A percentile compares a stretch with the other conserved stretches of the same genome.
These are phyloP conservation scores for Dasypogon diadema DNA, from an alignment of 2,888 invertebrate species.

Conservation along the genomic window DNA sequence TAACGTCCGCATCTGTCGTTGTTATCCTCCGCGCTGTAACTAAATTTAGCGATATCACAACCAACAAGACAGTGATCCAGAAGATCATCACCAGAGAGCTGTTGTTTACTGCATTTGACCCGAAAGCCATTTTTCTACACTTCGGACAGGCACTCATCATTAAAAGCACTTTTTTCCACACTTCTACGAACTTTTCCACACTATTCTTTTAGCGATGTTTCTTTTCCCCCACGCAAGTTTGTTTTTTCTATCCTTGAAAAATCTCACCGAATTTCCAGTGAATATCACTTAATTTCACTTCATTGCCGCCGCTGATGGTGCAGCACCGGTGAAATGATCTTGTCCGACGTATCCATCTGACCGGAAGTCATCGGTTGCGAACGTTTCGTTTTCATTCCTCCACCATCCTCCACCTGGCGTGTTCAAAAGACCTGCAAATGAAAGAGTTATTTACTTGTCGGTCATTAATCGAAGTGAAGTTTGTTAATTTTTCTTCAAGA, in stretches of 20 bases:
- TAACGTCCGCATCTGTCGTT: slow-evolving; percentile 42
- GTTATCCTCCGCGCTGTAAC: slow-evolving; percentile 30
- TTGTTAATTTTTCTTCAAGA: slow-evolving; percentile 22
- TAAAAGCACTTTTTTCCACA: slow-evolving; percentile 16
- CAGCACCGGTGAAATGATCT: not conserved
- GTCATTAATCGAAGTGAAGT: slow-evolving; percentile 22
- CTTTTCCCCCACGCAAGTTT: not conserved
- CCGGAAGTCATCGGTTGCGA: slow-evolving; percentile 5
- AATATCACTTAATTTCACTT: slow-evolving; percentile 19
- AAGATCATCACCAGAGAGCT: slow-evolving; percentile 4
- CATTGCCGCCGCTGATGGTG: not conserved
- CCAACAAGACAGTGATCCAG: slow-evolving; percentile 34
- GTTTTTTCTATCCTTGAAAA: slow-evolving; percentile 3
- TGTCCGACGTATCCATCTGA: slow-evolving; percentile 29
- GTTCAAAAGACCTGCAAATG: slow-evolving; percentile 19
- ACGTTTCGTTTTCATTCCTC: not conserved
- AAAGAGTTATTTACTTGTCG: slow-evolving; percentile 9
- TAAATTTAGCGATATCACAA: slow-evolving; percentile 45
- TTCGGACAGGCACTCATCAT: slow-evolving; percentile 47
- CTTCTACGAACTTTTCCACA: not conserved
- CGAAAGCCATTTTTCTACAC: slow-evolving; percentile 44
- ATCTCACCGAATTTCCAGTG: slow-evolving; percentile 17
- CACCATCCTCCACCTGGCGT: slow-evolving; percentile 1
- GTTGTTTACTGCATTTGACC: slow-evolving; percentile 37
- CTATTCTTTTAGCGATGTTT: not conserved